Percentiles rank a stretch among this genome's conserved stretches.
phyloP scores from a whole-genome alignment of 2,888 invertebrate genomes.

The Protophormia terraenovae region DNA sequence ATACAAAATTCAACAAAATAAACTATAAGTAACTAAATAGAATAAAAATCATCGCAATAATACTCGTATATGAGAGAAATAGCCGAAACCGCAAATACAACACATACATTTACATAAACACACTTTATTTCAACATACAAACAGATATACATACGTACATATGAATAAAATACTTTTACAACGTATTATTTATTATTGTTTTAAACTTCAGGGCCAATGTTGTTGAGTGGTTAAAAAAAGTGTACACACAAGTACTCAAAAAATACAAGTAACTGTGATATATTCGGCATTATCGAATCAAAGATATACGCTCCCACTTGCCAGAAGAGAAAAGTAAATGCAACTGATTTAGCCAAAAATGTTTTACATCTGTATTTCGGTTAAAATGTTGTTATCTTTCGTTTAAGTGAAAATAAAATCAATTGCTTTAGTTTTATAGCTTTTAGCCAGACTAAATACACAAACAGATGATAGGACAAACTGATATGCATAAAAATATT shows the following conservation, averaged over 20 bases:
- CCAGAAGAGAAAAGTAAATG: no score
- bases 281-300: neutral
- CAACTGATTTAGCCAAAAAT: neutral
- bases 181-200: neutral
- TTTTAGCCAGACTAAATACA: no score
- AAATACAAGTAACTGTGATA: neutral
- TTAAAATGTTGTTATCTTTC: neutral
- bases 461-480: neutral
- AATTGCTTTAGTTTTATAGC: no score
- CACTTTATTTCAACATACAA: no score
- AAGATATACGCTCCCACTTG: neutral
- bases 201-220: conserved; percentile 55
- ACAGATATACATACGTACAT: neutral
- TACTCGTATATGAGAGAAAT: conserved; percentile 23
- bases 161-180: neutral
- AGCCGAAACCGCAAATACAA: conserved; percentile 37
- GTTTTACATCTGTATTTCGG: neutral
- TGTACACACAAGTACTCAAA: neutral
- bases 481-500: neutral
- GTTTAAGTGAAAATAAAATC: neutral
- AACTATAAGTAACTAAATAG: conserved; percentile 1
- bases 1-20: no score
- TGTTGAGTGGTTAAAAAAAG: conserved; percentile 39
- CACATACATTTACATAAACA: no score
- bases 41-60: conserved; percentile 37